These are phyloP conservation scores for Tenthredo scrophulariae DNA, from an alignment of 2,888 invertebrate genomes.

Conservation along the genomic window DNA sequence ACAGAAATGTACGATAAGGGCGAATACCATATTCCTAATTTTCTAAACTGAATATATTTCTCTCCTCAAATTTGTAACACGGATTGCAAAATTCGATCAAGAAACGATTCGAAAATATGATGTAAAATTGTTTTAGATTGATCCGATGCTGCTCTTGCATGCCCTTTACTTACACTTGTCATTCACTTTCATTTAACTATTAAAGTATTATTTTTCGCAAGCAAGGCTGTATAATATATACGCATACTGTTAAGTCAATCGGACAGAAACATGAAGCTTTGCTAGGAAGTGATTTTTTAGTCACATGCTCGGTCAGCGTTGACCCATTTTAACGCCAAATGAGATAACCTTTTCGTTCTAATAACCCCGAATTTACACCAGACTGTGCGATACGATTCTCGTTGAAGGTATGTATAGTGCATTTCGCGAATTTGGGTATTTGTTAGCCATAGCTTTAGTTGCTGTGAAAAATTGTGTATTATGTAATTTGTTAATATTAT, in stretches of 20 bases:
- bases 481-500: not conserved
- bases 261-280: constrained; percentile 16
- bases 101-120: not conserved
- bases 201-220: not conserved
- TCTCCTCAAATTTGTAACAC: not conserved
- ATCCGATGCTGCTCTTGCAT: not conserved
- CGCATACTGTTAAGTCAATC: not conserved
- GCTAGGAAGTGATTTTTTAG: not conserved
- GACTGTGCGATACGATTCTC: not conserved
- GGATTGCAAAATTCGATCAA: not conserved
- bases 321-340: not conserved
- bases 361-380: not conserved
- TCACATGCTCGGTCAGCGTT: not conserved
- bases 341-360: not conserved
- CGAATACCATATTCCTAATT: not conserved
- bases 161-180: not conserved
- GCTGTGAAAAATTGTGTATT: not conserved
- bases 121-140: not conserved
- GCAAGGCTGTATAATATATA: not conserved
- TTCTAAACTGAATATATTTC: not conserved
- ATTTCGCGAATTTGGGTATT: not conserved
- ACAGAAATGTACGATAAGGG: not conserved
- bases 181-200: not conserved
- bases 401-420: not conserved
- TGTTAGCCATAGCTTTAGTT: not conserved